A percentile compares a stretch with the other conserved stretches of the same genome.
phyloP scores from a whole-genome alignment of 2,113 vertebrate species.

The Lamprotornis superbus region DNA sequence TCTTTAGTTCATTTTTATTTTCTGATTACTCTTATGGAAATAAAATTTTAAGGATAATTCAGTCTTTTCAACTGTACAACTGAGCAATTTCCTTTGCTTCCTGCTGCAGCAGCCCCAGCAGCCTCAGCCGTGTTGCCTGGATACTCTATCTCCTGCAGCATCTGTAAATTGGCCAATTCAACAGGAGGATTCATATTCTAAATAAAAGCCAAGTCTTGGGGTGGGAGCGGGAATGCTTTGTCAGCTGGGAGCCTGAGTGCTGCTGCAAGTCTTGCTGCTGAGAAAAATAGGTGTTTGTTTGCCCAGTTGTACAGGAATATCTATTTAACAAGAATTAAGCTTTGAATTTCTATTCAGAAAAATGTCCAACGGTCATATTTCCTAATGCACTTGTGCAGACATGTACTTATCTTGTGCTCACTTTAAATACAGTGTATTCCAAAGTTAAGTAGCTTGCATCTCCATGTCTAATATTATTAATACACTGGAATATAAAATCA shows the following conservation, averaged over 20 bases:
- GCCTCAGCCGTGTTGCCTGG: slow-evolving; percentile 57
- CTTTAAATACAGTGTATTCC: not conserved
- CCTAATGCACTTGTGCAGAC: not conserved
- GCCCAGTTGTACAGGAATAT: not conserved
- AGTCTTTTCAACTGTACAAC: not conserved
- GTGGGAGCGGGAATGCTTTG: not conserved
- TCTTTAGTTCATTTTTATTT: not conserved
- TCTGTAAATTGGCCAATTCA: slow-evolving; percentile 62
- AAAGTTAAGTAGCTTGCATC: not conserved
- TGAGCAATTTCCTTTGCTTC: slow-evolving; percentile 50
- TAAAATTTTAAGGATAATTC: slow-evolving; percentile 13
- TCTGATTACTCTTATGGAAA: not conserved
- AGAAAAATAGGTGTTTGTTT: not conserved
- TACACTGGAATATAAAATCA: not conserved
- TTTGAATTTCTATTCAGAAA: not conserved
- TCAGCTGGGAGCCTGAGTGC: not conserved
- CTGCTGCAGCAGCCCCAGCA: slow-evolving; percentile 14
- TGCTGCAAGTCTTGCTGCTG: not conserved
- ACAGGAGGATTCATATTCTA: slow-evolving; percentile 28
- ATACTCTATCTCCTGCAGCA: slow-evolving; percentile 57
- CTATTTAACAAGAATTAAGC: not conserved
- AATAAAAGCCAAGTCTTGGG: not conserved
- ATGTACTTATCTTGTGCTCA: not conserved
- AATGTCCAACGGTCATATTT: not conserved
- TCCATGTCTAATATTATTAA: not conserved